phyloP scores from a whole-genome alignment of 2,797 vertebrate species.

The Dromococcyx pavoninus region DNA sequence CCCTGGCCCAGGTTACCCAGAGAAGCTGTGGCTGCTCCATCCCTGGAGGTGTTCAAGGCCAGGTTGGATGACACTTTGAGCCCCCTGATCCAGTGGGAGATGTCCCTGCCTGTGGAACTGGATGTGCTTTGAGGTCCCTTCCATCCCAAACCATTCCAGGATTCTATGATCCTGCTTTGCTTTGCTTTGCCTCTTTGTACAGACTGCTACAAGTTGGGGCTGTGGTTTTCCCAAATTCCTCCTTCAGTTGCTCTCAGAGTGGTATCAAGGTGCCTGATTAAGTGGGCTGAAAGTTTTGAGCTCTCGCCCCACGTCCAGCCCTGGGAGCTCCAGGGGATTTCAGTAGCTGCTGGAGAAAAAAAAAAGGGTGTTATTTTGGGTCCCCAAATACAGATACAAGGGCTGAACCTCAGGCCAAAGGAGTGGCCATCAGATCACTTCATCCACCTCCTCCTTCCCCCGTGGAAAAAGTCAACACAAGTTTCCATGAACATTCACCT shows the following conservation, averaged over 20 bases:
- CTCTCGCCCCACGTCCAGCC: accelerated
- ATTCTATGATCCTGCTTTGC: accelerated
- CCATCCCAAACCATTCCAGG: too few relatives aligned
- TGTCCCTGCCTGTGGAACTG: too few relatives aligned
- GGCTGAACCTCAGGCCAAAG: not conserved
- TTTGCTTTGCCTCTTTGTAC: accelerated
- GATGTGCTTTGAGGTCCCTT: too few relatives aligned
- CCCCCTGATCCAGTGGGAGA: too few relatives aligned
- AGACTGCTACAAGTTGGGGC: not conserved
- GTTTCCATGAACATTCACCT: not conserved
- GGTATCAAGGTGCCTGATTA: accelerated
- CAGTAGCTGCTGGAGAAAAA: not conserved
- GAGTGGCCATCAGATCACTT: not conserved
- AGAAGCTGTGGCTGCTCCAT: too few relatives aligned
- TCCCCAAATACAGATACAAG: not conserved
- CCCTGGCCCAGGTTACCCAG: too few relatives aligned
- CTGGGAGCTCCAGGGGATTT: accelerated
- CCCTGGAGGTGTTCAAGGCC: too few relatives aligned
- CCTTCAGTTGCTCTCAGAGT: not conserved
- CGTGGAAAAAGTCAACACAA: not conserved
- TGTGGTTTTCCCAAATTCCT: not conserved
- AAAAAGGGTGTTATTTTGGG: not conserved
- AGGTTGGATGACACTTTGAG: too few relatives aligned
- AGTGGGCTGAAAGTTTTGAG: accelerated
- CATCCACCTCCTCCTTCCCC: not conserved